Base-by-base conservation (phyloP, 2,797 vertebrate genomes). In the Naso thynnoides region DNA sequence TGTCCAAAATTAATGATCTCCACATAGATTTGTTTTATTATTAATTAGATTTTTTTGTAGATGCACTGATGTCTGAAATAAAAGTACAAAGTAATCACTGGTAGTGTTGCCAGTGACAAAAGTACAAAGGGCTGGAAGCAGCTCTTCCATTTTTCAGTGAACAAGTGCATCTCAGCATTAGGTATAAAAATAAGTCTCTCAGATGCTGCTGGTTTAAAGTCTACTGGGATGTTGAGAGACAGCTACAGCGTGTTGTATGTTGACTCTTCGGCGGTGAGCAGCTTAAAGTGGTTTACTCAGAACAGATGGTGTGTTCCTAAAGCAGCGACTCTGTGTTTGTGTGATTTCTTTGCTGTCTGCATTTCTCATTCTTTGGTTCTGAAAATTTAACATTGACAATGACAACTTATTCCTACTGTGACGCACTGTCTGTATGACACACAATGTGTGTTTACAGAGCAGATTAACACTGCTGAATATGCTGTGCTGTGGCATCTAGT, bases 281-380 rank as follows among this genome's bases (percentile, higher is more conserved):
- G 39, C 61, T 71, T 45, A 31, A 80, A 82, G 71, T 73, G 29
- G 74, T 81, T 84, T 60, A 77, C 60, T 69, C 62, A 67, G 70
- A 81, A 33, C 54, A 74, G 38, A 16, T 58, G 26, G 68, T 68
- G 61, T 67, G 53, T 57, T 52, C 8, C 36, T 66, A 3, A 47
- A 53, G 45, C 59, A 54, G 53, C 48, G 50, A 54, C 33, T 33
- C 33, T 33, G 53, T 48, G 21, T 69, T 5, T 72, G 64, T 64
- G 50, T 57, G 50, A 58, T 29, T 45, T 38, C 6, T 31, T 45
- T 19, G 36, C 21, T 23, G 36, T 48, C 31, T 70, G n/a, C 57
- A 45, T 49, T 61, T 78, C 39, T 57, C 66, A 24, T 54, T 21
- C 26, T 74, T 70, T 47, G 31, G 19, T 65, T 36, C 47, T n/a